Percentiles rank a stretch among this genome's conserved stretches.
phyloP scores from a whole-genome alignment of 2,888 invertebrate genomes.

The Drosophila nr. medialis region DNA sequence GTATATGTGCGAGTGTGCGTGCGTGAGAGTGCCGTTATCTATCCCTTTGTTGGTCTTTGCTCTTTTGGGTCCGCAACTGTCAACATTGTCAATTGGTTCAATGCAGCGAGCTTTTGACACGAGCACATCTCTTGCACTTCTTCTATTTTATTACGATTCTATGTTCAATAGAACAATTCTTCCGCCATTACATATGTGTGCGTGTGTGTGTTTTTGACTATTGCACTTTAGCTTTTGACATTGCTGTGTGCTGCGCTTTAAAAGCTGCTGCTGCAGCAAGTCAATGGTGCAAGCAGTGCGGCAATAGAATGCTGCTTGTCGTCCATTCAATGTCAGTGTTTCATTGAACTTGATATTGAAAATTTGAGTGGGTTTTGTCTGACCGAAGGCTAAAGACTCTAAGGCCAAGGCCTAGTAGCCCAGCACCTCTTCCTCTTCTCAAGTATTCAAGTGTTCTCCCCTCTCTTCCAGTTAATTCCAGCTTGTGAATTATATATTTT shows the following conservation, averaged over 20 bases:
- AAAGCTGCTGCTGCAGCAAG: slow-evolving; percentile 39
- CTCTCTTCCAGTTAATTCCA: neutral
- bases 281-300: neutral
- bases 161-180: slow-evolving; percentile 38
- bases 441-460: neutral
- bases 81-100: slow-evolving; percentile 61
- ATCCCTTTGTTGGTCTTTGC: slow-evolving; percentile 46
- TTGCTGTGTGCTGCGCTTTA: slow-evolving; percentile 54
- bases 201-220: slow-evolving; percentile 42
- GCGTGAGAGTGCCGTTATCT: slow-evolving; percentile 56
- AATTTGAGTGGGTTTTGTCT: slow-evolving; percentile 48
- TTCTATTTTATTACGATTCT: slow-evolving; percentile 26
- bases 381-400: slow-evolving; percentile 28
- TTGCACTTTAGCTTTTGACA: slow-evolving; percentile 74
- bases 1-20: slow-evolving; percentile 23
- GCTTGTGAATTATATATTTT: neutral
- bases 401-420: slow-evolving; percentile 27
- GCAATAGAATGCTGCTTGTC: slow-evolving; percentile 10
- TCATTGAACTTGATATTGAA: slow-evolving; percentile 76
- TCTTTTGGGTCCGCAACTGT: slow-evolving; percentile 29
- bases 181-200: slow-evolving; percentile 15
- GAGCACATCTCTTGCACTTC: neutral
- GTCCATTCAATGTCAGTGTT: slow-evolving; percentile 69
- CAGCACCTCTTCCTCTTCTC: neutral
- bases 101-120: slow-evolving; percentile 64